Conservation (phyloP, 1,140 invertebrate genomes). For the Orchesella cincta region DNA sequence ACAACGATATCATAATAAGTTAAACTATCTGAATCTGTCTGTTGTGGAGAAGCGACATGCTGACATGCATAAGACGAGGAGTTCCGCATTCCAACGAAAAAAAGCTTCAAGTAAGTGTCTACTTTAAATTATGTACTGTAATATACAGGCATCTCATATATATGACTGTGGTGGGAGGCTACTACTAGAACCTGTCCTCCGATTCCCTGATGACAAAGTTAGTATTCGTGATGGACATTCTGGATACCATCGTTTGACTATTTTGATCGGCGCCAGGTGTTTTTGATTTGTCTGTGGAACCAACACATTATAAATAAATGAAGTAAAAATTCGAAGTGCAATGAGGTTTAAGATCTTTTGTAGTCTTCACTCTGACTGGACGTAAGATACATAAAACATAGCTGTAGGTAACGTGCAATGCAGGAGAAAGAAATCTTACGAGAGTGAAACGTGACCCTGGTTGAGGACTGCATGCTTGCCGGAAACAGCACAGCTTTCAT, state of each 20-base stretch:
- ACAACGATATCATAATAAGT: no score
- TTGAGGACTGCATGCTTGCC: conserved; percentile 29
- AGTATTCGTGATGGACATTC: conserved; percentile 50
- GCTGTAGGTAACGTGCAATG: background rate
- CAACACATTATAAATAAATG: background rate
- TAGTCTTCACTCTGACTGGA: background rate
- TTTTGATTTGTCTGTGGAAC: conserved; percentile 35
- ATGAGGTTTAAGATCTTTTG: background rate
- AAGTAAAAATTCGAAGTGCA: background rate
- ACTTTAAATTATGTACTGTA: no score
- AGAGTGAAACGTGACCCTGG: conserved; percentile 46
- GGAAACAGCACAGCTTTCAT: conserved; percentile 59
- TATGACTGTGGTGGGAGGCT: no score
- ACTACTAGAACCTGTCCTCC: conserved; percentile 37
- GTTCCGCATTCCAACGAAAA: no score
- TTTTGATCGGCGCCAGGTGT: conserved; percentile 31
- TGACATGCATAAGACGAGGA: no score
- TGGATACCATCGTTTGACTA: conserved; percentile 50
- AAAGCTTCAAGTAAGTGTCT: no score
- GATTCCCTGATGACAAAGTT: conserved; percentile 48
- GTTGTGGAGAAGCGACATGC: no score
- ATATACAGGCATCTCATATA: no score
- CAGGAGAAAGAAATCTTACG: conserved; percentile 37
- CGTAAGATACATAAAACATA: background rate
- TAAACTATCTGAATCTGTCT: no score